A percentile compares a stretch with the other conserved stretches of the same genome.
Conservation (phyloP, 2,113 vertebrate genomes). For the Neodontobutis hainanensis region DNA sequence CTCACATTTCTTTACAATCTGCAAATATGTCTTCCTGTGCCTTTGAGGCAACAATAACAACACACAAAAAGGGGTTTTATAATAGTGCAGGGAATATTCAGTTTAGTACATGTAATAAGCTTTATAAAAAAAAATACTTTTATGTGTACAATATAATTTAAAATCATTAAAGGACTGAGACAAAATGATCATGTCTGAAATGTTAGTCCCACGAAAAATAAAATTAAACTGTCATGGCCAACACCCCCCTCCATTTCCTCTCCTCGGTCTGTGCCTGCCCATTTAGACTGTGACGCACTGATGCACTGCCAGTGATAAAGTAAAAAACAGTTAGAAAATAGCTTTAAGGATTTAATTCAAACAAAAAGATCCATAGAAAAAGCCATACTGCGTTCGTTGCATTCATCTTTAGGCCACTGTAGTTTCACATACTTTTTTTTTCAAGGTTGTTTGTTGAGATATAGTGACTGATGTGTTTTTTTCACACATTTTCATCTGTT, state of each 20-base stretch:
- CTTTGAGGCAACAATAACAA: conserved; percentile 50
- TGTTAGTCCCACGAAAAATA: background rate
- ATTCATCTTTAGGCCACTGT: conserved; percentile 13
- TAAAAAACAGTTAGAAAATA: conserved; percentile 1
- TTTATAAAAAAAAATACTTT: conserved; percentile 48
- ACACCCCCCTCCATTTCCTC: background rate
- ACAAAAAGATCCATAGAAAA: conserved; percentile 25
- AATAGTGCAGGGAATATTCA: conserved; percentile 18
- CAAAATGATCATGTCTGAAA: conserved; percentile 2
- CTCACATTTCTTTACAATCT: conserved; percentile 1
- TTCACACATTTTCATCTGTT: conserved; percentile 50
- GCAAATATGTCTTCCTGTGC: conserved; percentile 34
- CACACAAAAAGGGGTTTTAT: conserved; percentile 42
- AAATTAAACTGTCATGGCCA: background rate
- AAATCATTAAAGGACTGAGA: background rate
- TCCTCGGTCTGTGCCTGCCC: background rate
- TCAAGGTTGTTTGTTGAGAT: conserved; percentile 20
- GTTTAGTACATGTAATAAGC: conserved; percentile 43
- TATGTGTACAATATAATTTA: conserved; percentile 33
- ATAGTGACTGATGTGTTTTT: conserved; percentile 25
- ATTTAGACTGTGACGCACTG: conserved; percentile 4
- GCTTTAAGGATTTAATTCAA: conserved; percentile 27
- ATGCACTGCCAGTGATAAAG: conserved; percentile 11
- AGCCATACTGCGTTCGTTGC: conserved; percentile 19
- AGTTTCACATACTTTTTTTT: conserved; percentile 19